phyloP scores from a whole-genome alignment of 1,140 invertebrate genomes.

The Saccostrea cuccullata region DNA sequence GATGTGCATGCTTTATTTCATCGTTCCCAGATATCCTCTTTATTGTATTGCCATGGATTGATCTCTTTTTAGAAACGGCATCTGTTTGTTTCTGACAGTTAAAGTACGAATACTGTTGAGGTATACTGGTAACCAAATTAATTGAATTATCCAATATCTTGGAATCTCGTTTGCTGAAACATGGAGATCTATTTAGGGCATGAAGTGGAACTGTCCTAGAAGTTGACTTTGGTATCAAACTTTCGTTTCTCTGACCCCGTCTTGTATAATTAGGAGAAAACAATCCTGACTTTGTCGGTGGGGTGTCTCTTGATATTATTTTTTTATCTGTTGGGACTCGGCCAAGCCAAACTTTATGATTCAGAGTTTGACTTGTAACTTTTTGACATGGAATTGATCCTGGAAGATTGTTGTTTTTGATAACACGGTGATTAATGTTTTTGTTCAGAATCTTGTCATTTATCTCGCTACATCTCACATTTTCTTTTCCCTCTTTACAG shows the following conservation, averaged over 20 bases:
- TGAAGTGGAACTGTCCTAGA: background rate
- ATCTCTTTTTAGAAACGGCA: background rate
- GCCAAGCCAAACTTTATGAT: background rate
- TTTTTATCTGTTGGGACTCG: background rate
- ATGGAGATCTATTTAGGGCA: background rate
- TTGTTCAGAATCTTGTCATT: slow-evolving; percentile 1
- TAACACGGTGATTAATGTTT: background rate
- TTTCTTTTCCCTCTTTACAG: background rate
- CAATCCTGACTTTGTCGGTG: background rate
- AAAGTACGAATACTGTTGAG: background rate
- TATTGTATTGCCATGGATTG: slow-evolving; percentile 7
- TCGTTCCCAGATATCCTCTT: background rate
- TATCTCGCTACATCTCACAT: background rate
- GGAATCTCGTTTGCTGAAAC: background rate
- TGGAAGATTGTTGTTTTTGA: background rate
- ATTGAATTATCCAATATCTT: slow-evolving; percentile 29
- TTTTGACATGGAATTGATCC: background rate
- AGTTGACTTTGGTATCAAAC: background rate
- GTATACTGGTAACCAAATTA: background rate
- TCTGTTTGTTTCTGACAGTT: background rate
- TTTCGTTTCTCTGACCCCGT: background rate
- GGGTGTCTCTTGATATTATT: background rate
- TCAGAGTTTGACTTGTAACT: background rate
- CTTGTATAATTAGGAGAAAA: background rate
- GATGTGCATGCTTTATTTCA: slow-evolving; percentile 23